A percentile compares a stretch with the other conserved stretches of the same genome.
phyloP scores from a whole-genome alignment of 1,140 invertebrate species.

The Drosophila virilis region DNA sequence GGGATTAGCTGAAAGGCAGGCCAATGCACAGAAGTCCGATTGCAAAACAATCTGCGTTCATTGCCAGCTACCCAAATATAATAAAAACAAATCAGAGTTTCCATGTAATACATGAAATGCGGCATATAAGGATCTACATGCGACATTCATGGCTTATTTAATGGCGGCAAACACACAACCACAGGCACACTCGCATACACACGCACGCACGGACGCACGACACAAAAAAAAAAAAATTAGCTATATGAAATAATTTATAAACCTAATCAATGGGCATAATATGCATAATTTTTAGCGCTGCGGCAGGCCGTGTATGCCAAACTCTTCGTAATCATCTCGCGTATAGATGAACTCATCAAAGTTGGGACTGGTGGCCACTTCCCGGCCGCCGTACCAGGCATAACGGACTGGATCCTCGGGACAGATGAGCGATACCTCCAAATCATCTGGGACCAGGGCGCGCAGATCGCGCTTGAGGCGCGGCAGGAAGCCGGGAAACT shows the following conservation, averaged over 20 bases:
- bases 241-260: slow-evolving; percentile 19
- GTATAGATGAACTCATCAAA: slow-evolving; percentile 91
- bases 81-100: neutral
- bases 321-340: slow-evolving; percentile 95
- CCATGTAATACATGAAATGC: neutral
- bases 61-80: too few relatives aligned
- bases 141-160: neutral
- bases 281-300: slow-evolving; percentile 29
- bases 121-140: neutral
- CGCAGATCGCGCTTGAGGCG: slow-evolving; percentile 92
- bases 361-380: slow-evolving; percentile 89
- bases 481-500: slow-evolving; percentile 93
- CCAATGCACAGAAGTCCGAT: too few relatives aligned
- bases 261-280: slow-evolving; percentile 1
- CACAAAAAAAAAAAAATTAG: neutral
- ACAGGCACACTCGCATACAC: neutral
- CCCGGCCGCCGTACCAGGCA: slow-evolving; percentile 94
- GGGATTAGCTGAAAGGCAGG: too few relatives aligned
- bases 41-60: too few relatives aligned
- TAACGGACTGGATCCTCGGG: slow-evolving; percentile 92
- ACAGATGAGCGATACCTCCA: slow-evolving; percentile 89
- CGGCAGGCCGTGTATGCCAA: slow-evolving; percentile 86
- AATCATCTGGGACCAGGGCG: slow-evolving; percentile 90
- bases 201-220: neutral
- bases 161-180: neutral